Evolutionary conservation across 2,113 vertebrate genomes (phyloP), one percentile per base, ranked within the genome.

Genomic region (Microtus oregoni): DNA sequence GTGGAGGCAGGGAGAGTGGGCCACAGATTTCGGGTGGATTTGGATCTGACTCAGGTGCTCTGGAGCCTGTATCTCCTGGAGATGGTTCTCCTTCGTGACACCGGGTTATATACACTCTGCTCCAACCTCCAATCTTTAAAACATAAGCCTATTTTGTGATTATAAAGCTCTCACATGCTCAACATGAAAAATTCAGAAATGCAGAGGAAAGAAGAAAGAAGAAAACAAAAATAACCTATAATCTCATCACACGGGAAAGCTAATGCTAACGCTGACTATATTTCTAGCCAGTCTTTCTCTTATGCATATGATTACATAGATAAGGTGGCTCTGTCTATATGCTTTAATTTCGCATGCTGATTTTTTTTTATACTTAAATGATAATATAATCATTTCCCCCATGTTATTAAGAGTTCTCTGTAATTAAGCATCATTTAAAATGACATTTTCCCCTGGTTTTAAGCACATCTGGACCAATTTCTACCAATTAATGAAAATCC

Each of bases 381-480:
- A 86, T 87, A 91, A 94, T 95, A 93, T 75, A 91, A 92, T 96
- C 65, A 95, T 92, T 76, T 95, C 50, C 78, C 73, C 67, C 89
- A 47, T 65, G 67, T 95, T 86, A 96, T 89, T 95, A 90, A 94
- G 86, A 95, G 85, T 77, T 94, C 79, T 95, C 55, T 94, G 88
- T 92, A 94, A 97, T 94, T 93, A 94, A 86, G 47, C 63, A 90
- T 94, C 68, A 93, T 88, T 97, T 95, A 52, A 89, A 96, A 92
- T 94, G 93, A 96, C 83, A 94, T 93, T 88, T 97, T 85, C 24
- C 79, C n/a, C 77, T 90, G 52, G 38, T 90, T 90, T 92, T 83
- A 94, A 89, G 87, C 72, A 82, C 79, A 96, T 94, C 81, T 95
- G 81, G 85, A 91, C 88, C 44, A 91, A 73, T 89, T n/a, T 91